phyloP scores from a whole-genome alignment of 2,113 vertebrate genomes.

The Fregata magnificens region DNA sequence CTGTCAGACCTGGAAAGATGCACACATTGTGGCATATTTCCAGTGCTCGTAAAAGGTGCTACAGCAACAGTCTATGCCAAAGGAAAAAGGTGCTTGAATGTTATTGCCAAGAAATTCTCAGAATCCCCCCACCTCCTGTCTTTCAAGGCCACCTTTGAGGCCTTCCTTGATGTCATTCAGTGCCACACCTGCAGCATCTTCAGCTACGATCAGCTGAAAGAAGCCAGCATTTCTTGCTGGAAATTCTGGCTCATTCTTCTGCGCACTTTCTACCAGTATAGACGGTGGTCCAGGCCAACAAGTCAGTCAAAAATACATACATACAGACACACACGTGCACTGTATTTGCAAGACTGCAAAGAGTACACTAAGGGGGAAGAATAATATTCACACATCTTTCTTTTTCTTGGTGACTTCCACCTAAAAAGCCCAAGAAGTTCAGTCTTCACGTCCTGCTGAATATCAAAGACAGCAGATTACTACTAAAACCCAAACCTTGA shows the following conservation, averaged over 20 bases:
- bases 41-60: background rate
- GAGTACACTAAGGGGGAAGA: background rate
- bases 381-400: background rate
- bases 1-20: background rate
- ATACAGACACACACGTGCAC: background rate
- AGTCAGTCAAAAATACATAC: background rate
- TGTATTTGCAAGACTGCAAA: background rate
- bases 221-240: background rate
- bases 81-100: background rate
- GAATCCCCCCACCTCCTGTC: background rate
- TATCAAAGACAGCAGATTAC: background rate
- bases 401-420: background rate
- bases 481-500: background rate
- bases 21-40: background rate
- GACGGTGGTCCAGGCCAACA: background rate
- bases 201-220: background rate
- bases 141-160: background rate
- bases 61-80: background rate
- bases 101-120: background rate
- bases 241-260: background rate
- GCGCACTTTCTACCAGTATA: background rate
- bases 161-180: background rate
- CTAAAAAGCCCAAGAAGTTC: background rate
- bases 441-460: background rate
- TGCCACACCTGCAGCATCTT: background rate